Conservation (phyloP, 1,140 invertebrate genomes). For the Melipona quadrifasciata region DNA sequence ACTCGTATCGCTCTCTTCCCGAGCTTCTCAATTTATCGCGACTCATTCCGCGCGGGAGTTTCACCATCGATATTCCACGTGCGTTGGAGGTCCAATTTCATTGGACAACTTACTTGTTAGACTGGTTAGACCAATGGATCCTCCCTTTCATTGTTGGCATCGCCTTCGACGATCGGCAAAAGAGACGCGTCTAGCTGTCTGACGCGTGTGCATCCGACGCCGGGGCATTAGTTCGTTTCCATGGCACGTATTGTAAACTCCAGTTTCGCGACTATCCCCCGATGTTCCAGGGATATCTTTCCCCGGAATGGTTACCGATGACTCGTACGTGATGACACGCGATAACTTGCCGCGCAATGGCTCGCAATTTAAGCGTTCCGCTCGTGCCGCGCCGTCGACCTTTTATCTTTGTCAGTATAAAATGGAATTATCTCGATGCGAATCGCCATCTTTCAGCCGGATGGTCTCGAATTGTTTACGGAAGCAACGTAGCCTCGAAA, state of each 20-base stretch:
- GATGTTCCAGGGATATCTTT: constrained; percentile 40
- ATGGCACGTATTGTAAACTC: constrained; percentile 62
- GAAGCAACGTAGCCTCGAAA: neutral
- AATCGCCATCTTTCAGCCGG: neutral
- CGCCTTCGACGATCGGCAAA: constrained; percentile 35
- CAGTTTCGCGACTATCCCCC: constrained; percentile 54
- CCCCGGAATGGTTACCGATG: constrained; percentile 51
- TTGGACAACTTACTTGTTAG: neutral
- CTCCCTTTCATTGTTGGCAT: constrained; percentile 4
- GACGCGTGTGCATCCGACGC: constrained; percentile 41
- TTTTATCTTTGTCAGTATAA: constrained; percentile 4
- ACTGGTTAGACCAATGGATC: constrained; percentile 4
- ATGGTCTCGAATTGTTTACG: neutral
- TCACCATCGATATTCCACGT: neutral
- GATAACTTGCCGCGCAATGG: constrained; percentile 28
- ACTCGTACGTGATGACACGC: constrained; percentile 55
- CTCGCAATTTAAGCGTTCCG: constrained; percentile 17
- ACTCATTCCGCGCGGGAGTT: neutral
- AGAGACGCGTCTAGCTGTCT: constrained; percentile 26
- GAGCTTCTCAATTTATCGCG: neutral
- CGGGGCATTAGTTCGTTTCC: constrained; percentile 57
- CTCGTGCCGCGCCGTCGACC: neutral
- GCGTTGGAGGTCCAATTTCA: constrained; percentile 26
- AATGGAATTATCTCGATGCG: neutral
- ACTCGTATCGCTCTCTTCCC: neutral